These are phyloP conservation scores for Andricus quercusramuli DNA, from an alignment of 2,888 invertebrate species.

Conservation along the genomic window DNA sequence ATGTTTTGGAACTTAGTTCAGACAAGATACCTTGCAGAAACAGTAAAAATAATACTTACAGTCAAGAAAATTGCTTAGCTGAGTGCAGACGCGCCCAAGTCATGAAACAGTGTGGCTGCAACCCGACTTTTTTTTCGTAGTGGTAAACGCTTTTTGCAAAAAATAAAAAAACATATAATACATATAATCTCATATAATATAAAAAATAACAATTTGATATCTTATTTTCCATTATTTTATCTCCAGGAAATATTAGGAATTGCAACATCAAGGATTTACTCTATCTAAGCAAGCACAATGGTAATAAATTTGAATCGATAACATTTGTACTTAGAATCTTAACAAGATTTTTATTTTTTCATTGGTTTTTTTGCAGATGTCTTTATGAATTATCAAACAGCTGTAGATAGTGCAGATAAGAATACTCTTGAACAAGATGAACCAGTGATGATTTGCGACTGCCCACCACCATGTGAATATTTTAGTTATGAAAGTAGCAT, in stretches of 20 bases:
- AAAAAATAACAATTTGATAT: not conserved
- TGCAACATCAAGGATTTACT: conserved; percentile 27
- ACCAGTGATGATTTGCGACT: conserved; percentile 63
- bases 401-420: conserved; percentile 46
- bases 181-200: not conserved
- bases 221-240: not conserved
- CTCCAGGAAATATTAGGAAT: not conserved
- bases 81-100: conserved; percentile 62
- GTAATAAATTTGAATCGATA: conserved; percentile 3
- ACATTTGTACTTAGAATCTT: too few species aligned
- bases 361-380: not conserved
- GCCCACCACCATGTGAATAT: conserved; percentile 63
- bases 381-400: not conserved
- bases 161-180: not conserved
- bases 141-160: conserved; percentile 26
- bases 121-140: conserved; percentile 59
- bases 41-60: conserved; percentile 47
- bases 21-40: not conserved
- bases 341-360: conserved; percentile 29
- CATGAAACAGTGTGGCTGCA: conserved; percentile 64
- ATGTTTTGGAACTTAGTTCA: too few species aligned
- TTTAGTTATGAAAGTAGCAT: conserved; percentile 43
- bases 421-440: conserved; percentile 29
- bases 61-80: conserved; percentile 62
- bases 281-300: conserved; percentile 21